phyloP scores from a whole-genome alignment of 1,140 invertebrate species.

The Hycleus cichorii region DNA sequence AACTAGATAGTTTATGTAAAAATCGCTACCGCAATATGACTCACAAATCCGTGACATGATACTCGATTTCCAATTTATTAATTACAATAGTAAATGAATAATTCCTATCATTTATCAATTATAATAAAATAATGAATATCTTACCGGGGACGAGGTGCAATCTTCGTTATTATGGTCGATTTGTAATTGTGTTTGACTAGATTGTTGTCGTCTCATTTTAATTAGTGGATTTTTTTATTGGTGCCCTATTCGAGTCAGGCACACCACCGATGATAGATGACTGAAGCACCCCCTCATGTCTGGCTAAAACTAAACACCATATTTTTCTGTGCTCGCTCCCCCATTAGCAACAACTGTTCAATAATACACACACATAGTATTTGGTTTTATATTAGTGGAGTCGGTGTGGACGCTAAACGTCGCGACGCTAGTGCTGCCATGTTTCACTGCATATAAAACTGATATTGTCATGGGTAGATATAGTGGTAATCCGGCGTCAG shows the following conservation, averaged over 20 bases:
- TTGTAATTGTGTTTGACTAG: constrained; percentile 27
- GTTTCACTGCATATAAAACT: background rate
- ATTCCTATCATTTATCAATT: background rate
- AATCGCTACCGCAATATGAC: no score
- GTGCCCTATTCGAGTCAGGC: background rate
- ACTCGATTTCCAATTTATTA: background rate
- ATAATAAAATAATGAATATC: background rate
- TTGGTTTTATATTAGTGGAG: no score
- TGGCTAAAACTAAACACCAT: no score
- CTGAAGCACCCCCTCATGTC: constrained; percentile 6
- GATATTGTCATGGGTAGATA: no score
- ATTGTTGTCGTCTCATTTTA: constrained; percentile 26
- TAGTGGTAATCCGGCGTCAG: no score
- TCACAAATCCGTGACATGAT: no score
- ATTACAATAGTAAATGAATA: constrained; percentile 1
- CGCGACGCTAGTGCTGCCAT: constrained; percentile 19
- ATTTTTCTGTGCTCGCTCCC: no score
- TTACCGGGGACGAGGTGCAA: constrained; percentile 28
- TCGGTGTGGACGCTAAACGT: constrained; percentile 15
- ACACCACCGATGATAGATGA: background rate
- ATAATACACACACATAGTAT: constrained; percentile 8
- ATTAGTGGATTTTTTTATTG: background rate
- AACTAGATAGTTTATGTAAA: no score
- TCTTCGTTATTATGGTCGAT: constrained; percentile 30
- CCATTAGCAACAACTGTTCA: constrained; percentile 26